Evolutionary conservation across 2,113 vertebrate genomes (phyloP).

Genomic region (Hyaena hyaena): DNA sequence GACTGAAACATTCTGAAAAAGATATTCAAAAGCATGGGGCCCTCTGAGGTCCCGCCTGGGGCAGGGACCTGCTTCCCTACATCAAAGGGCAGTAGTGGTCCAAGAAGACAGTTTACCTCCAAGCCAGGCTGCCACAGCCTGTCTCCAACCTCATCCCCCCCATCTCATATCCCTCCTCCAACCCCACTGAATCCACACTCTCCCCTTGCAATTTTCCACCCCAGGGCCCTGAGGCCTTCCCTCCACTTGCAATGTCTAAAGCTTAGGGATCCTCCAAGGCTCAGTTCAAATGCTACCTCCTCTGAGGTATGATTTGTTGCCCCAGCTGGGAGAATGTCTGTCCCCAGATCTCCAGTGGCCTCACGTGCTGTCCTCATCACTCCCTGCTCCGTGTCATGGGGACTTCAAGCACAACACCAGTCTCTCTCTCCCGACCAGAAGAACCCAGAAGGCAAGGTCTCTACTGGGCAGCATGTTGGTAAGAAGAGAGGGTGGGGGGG

Average conservation of each 20-base stretch:
- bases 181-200: not conserved
- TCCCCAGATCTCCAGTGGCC: not conserved
- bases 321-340: not conserved
- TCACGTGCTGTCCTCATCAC: not conserved
- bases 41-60: not conserved
- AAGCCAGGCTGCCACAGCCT: not conserved
- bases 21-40: not conserved
- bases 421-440: not conserved
- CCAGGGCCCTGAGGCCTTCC: not conserved
- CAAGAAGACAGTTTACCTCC: not conserved
- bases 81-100: not conserved
- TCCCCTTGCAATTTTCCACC: not conserved
- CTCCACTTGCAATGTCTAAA: not conserved
- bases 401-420: not conserved
- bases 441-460: not conserved
- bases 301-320: not conserved
- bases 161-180: not conserved
- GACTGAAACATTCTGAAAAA: not conserved
- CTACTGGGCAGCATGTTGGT: not conserved
- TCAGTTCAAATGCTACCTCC: not conserved
- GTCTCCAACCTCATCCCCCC: not conserved
- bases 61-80: not conserved
- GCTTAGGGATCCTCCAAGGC: not conserved
- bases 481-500: not conserved
- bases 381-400: not conserved